These are phyloP conservation scores for Chymomyza procnemis DNA, from an alignment of 2,888 invertebrate genomes.

Conservation along the genomic window DNA sequence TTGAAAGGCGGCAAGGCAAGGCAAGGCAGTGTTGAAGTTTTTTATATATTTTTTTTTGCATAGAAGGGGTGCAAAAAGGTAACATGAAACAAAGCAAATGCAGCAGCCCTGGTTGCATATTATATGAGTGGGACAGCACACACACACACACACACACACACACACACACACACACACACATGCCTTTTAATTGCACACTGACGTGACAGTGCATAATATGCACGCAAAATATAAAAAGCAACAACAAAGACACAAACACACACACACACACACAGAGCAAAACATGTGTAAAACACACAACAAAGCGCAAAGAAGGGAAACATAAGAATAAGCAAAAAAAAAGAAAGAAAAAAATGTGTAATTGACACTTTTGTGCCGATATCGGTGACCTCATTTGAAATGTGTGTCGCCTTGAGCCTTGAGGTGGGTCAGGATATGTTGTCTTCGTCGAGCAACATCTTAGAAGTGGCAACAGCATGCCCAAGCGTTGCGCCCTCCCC, in stretches of 20 bases:
- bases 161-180: background rate
- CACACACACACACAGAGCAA: slow-evolving; percentile 15
- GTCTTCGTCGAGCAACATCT: slow-evolving; percentile 12
- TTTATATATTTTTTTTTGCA: no score
- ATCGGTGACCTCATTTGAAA: slow-evolving; percentile 70
- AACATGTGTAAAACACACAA: slow-evolving; percentile 7
- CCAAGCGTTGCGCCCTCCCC: background rate
- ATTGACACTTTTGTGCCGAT: slow-evolving; percentile 70
- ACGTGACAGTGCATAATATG: slow-evolving; percentile 36
- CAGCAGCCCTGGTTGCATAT: background rate
- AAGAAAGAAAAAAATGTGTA: slow-evolving; percentile 51
- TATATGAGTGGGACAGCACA: background rate
- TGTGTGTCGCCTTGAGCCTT: slow-evolving; percentile 61
- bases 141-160: background rate
- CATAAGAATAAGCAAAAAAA: slow-evolving; percentile 9
- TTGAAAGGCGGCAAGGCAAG: slow-evolving; percentile 10
- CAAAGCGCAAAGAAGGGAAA: slow-evolving; percentile 12
- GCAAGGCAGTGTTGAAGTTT: background rate
- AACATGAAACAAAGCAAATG: slow-evolving; percentile 37
- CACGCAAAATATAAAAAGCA: background rate
- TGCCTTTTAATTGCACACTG: slow-evolving; percentile 35
- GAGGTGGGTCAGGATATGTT: slow-evolving; percentile 65
- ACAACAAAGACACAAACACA: no score
- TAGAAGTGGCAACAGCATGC: background rate
- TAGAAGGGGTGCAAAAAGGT: slow-evolving; percentile 12